These are phyloP conservation scores for Drosophila guanche DNA, from an alignment of 1,140 invertebrate species.

Conservation along the genomic window DNA sequence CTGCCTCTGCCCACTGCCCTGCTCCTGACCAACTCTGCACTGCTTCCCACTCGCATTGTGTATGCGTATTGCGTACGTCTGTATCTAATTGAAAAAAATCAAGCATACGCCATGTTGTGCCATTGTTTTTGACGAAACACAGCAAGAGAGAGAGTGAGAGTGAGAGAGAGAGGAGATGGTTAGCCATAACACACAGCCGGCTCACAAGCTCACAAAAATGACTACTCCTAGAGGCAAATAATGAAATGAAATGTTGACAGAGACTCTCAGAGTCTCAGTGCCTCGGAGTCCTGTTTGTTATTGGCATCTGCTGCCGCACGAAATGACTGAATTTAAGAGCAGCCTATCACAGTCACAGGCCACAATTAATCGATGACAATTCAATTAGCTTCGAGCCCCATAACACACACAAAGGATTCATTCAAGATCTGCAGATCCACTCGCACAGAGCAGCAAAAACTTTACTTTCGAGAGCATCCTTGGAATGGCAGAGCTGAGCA, in stretches of 20 bases:
- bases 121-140: conserved; percentile 53
- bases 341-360: neutral
- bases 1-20: no score
- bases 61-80: conserved; percentile 66
- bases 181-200: conserved; percentile 55
- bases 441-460: neutral
- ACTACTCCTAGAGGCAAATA: neutral
- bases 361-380: conserved; percentile 51
- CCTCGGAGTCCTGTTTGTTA: neutral
- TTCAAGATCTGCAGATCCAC: no score
- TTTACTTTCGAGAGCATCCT: conserved; percentile 3
- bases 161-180: neutral
- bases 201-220: conserved; percentile 4
- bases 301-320: conserved; percentile 13
- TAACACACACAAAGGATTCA: conserved; percentile 30
- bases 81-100: conserved; percentile 76
- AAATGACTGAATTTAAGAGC: conserved; percentile 1
- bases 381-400: conserved; percentile 47
- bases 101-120: conserved; percentile 46
- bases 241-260: conserved; percentile 15
- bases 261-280: neutral
- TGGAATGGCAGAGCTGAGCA: neutral
- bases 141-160: no score
- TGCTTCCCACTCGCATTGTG: conserved; percentile 43
- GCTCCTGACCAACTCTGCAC: no score